A percentile compares a stretch with the other conserved stretches of the same genome.
These are phyloP conservation scores for Acanthochromis polyacanthus DNA, from an alignment of 2,113 vertebrate species.

Conservation along the genomic window DNA sequence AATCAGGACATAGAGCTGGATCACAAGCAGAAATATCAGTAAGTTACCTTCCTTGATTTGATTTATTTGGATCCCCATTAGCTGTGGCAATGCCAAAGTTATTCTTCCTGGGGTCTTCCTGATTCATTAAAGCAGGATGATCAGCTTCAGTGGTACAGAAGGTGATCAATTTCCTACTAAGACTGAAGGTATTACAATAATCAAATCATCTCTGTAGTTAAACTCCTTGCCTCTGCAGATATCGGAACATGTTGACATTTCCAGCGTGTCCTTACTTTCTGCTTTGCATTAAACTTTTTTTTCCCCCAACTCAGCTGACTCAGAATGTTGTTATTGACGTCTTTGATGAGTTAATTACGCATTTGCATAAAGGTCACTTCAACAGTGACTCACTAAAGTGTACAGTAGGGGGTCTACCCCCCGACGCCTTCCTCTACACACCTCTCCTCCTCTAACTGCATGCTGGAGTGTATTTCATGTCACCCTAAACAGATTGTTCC, in stretches of 20 bases:
- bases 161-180: constrained; percentile 39
- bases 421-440: not conserved
- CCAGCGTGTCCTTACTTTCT: not conserved
- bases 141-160: constrained; percentile 4
- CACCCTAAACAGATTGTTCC: constrained; percentile 29
- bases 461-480: constrained; percentile 20
- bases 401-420: constrained; percentile 41
- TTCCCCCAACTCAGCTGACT: constrained; percentile 27
- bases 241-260: constrained; percentile 22
- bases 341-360: constrained; percentile 58
- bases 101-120: too few relatives aligned
- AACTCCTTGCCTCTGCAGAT: constrained; percentile 17
- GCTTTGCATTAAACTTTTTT: constrained; percentile 1
- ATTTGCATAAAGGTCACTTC: constrained; percentile 60
- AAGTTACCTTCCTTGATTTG: too few relatives aligned
- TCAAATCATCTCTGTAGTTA: constrained; percentile 22
- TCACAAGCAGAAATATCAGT: too few relatives aligned
- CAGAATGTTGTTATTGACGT: constrained; percentile 59
- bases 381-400: constrained; percentile 58
- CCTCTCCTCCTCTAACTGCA: constrained; percentile 1
- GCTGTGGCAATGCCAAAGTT: too few relatives aligned
- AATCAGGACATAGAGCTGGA: constrained; percentile 1
- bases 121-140: constrained; percentile 29
- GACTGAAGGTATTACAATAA: constrained; percentile 14
- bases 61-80: too few relatives aligned